Conservation (phyloP, 2,797 vertebrate genomes). For the Phrynocephalus guinanensis region DNA sequence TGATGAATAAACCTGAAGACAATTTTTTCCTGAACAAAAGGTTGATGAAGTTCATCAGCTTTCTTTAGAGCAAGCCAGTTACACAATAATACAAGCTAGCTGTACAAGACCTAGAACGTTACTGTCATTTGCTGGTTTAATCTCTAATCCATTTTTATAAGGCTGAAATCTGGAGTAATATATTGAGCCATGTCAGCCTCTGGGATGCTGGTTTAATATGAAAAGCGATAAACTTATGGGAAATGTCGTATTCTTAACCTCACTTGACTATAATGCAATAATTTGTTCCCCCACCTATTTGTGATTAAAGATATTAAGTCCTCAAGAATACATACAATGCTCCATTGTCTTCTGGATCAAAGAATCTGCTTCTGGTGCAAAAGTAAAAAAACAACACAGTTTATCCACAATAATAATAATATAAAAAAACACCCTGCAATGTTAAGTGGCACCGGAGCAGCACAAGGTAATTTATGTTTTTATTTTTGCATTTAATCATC, state of each 20-base stretch:
- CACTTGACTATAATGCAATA: background rate
- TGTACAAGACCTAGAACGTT: constrained; percentile 3
- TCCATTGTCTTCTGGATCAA: background rate
- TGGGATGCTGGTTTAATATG: fast-evolving
- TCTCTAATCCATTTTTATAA: background rate
- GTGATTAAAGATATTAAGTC: constrained; percentile 31
- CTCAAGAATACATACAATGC: constrained; percentile 6
- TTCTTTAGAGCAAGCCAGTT: background rate
- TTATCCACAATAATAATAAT: constrained; percentile 26
- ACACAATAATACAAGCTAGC: constrained; percentile 18
- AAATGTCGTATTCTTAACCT: constrained; percentile 17
- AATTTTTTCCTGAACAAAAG: too few species aligned
- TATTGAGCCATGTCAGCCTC: constrained; percentile 32
- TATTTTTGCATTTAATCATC: constrained; percentile 54
- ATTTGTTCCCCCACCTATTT: constrained; percentile 26
- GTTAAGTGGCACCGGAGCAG: constrained; percentile 44
- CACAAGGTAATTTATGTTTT: constrained; percentile 54
- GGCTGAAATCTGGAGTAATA: constrained; percentile 25
- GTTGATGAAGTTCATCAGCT: constrained; percentile 16
- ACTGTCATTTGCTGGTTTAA: constrained; percentile 8
- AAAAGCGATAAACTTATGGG: background rate
- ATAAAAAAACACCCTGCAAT: constrained; percentile 14
- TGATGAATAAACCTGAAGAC: too few species aligned
- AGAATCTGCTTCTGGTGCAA: constrained; percentile 31
- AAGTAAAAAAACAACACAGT: constrained; percentile 45